Evolutionary conservation across 2,888 invertebrate genomes (phyloP).

Genomic region (Choristoneura rosaceana): DNA sequence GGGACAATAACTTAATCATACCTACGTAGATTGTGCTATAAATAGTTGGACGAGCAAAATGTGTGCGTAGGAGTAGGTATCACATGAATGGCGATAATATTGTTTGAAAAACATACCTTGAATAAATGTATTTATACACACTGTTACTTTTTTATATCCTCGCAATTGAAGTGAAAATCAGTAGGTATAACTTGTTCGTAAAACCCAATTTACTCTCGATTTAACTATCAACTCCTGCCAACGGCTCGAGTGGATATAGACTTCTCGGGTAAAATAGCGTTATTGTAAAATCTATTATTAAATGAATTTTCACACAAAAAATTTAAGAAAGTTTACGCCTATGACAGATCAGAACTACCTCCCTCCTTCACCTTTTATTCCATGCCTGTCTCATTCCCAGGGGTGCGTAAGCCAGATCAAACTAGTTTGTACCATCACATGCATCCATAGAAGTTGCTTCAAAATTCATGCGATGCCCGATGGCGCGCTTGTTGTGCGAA

Average conservation of each 20-base stretch:
- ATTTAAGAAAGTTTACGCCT: background rate
- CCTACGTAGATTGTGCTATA: no score
- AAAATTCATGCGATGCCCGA: slow-evolving; percentile 21
- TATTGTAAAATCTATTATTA: background rate
- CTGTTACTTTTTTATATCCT: no score
- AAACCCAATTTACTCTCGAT: no score
- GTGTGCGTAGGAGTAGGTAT: background rate
- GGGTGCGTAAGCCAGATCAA: slow-evolving; percentile 4
- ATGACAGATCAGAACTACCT: background rate
- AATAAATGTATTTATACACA: no score
- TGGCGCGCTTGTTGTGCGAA: background rate
- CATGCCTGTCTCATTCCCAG: background rate
- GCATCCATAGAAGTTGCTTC: slow-evolving; percentile 17
- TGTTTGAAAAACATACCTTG: no score
- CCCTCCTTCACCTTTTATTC: background rate
- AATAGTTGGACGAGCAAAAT: background rate
- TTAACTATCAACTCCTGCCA: no score
- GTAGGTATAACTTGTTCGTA: no score
- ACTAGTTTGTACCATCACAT: slow-evolving; percentile 11
- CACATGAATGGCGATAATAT: no score
- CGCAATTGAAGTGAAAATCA: no score
- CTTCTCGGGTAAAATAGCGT: no score
- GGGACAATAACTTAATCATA: background rate
- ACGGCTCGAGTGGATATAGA: no score
- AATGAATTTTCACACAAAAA: background rate